Conservation (phyloP, 2,797 vertebrate species). For the Cichlasoma orientale region DNA sequence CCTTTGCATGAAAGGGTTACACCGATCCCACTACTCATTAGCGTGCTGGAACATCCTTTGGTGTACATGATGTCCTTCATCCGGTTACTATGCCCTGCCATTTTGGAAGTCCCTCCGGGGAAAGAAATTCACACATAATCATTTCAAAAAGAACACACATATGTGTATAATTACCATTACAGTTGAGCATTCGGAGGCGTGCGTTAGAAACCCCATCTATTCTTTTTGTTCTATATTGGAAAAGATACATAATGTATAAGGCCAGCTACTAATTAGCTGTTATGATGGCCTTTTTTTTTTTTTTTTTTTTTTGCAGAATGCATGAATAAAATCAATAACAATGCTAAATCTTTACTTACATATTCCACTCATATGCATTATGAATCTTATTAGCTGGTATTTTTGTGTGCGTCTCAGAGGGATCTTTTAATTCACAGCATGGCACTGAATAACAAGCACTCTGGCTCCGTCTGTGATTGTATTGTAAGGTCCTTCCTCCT, state of each 20-base stretch:
- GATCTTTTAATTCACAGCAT: slow-evolving; percentile 41
- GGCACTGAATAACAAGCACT: slow-evolving; percentile 39
- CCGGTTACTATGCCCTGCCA: slow-evolving; percentile 10
- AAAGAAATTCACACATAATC: slow-evolving; percentile 33
- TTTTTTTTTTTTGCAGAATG: slow-evolving; percentile 25
- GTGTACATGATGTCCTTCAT: slow-evolving; percentile 23
- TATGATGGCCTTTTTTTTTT: slow-evolving; percentile 65
- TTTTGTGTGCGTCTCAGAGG: slow-evolving; percentile 33
- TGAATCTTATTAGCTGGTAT: slow-evolving; percentile 53
- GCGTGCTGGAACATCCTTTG: slow-evolving; percentile 36
- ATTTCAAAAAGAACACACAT: slow-evolving; percentile 58
- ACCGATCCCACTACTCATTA: slow-evolving; percentile 46
- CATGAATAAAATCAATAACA: slow-evolving; percentile 78
- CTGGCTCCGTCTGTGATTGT: slow-evolving; percentile 2
- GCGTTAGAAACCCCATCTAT: slow-evolving; percentile 46
- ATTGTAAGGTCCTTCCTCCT: slow-evolving; percentile 21
- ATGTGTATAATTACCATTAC: slow-evolving; percentile 38
- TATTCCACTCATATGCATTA: slow-evolving; percentile 51
- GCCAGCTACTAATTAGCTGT: slow-evolving; percentile 72
- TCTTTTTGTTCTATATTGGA: slow-evolving; percentile 66
- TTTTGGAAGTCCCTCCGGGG: slow-evolving; percentile 27
- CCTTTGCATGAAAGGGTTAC: slow-evolving; percentile 15
- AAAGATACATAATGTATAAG: slow-evolving; percentile 73
- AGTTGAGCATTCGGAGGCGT: slow-evolving; percentile 32
- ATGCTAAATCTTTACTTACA: slow-evolving; percentile 62